These are phyloP conservation scores for Lycaena phlaeas DNA, from an alignment of 2,888 invertebrate species.

Conservation along the genomic window DNA sequence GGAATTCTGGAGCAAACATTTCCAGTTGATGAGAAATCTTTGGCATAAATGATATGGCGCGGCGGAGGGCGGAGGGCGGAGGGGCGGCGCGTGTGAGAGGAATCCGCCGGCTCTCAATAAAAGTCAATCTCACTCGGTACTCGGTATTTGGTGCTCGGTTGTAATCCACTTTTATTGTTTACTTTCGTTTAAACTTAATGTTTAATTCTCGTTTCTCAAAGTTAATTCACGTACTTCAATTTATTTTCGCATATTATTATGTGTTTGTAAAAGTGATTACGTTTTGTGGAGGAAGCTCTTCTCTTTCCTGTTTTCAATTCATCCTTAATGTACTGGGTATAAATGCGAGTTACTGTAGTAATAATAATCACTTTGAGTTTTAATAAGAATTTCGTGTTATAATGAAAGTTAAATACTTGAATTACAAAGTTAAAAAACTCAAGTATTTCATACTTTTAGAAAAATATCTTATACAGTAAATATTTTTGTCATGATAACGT, in stretches of 20 bases:
- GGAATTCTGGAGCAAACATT: neutral
- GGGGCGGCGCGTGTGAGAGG: neutral
- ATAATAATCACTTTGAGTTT: too few relatives aligned
- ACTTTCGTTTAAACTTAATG: neutral
- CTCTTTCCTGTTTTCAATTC: too few relatives aligned
- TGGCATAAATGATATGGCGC: slow-evolving; percentile 1
- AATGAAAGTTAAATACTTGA: too few relatives aligned
- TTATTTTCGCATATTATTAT: neutral
- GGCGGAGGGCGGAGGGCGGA: neutral
- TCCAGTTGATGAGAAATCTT: slow-evolving; percentile 2
- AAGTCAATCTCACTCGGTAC: neutral
- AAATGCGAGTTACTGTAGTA: too few relatives aligned
- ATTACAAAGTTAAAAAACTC: too few relatives aligned
- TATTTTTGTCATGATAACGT: too few relatives aligned
- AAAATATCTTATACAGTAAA: too few relatives aligned
- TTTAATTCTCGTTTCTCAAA: neutral
- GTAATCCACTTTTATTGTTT: neutral
- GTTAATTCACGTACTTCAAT: neutral
- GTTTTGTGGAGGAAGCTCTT: too few relatives aligned
- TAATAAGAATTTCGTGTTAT: too few relatives aligned
- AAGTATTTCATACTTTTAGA: too few relatives aligned
- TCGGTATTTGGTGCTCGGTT: too few relatives aligned
- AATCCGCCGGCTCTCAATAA: neutral
- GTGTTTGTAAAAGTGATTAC: neutral
- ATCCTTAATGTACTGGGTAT: too few relatives aligned